A percentile compares a stretch with the other conserved stretches of the same genome.
phyloP scores from a whole-genome alignment of 2,888 invertebrate species.

The Drosophila infuscata region DNA sequence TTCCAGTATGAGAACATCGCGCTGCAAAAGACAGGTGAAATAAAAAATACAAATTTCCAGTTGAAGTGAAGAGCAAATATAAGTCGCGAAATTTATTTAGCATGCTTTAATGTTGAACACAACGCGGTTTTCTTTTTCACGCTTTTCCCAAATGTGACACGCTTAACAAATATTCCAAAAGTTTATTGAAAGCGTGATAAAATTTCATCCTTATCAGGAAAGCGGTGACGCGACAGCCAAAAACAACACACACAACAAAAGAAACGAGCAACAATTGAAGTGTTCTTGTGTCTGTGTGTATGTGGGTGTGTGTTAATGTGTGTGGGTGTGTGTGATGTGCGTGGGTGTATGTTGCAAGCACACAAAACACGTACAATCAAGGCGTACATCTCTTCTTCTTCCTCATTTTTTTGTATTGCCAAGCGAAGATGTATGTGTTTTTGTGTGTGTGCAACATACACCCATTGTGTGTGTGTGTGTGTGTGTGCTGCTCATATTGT shows the following conservation, averaged over 20 bases:
- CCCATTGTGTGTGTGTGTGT: slow-evolving; percentile 5
- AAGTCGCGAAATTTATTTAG: slow-evolving; percentile 7
- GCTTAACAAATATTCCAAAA: slow-evolving; percentile 66
- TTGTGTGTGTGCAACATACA: slow-evolving; percentile 1
- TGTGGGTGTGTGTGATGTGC: slow-evolving; percentile 22
- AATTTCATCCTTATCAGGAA: slow-evolving; percentile 77
- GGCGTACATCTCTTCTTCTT: slow-evolving; percentile 39
- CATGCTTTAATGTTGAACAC: slow-evolving; percentile 17
- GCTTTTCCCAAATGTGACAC: slow-evolving; percentile 34
- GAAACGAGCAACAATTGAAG: slow-evolving; percentile 69
- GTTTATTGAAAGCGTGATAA: slow-evolving; percentile 83
- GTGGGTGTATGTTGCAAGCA: slow-evolving; percentile 32
- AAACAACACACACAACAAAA: slow-evolving; percentile 46
- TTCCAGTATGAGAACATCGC: slow-evolving; percentile 94
- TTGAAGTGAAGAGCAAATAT: not conserved
- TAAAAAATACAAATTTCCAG: not conserved
- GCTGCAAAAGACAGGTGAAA: slow-evolving; percentile 87
- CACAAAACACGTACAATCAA: slow-evolving; percentile 63
- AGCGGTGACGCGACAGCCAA: slow-evolving; percentile 46
- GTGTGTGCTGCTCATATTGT: slow-evolving; percentile 25
- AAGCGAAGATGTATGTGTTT: not conserved
- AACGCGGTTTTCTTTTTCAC: not conserved
- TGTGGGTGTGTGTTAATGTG: slow-evolving; percentile 29
- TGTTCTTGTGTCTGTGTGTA: slow-evolving; percentile 8
- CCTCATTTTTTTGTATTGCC: not conserved